Evolutionary conservation across 2,888 invertebrate genomes (phyloP), one percentile per base, ranked within the genome.

Genomic region (Hecatera dysodea): DNA sequence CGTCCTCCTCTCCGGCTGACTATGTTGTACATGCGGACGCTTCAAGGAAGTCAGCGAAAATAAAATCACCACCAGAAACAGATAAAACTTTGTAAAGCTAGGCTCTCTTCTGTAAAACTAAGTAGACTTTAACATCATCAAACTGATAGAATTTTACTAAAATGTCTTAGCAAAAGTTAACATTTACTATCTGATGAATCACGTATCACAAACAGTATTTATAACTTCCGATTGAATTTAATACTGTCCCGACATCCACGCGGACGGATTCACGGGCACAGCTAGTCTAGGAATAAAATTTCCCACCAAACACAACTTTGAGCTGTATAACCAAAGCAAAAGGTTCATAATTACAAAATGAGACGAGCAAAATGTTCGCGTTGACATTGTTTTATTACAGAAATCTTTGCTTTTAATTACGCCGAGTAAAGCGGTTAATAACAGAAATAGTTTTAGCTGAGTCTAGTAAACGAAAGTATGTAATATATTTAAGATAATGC

Each of bases 331-430:
- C 70, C 50, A 19, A n/a, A 8, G 1, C 1, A 33, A 12, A 78
- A 44, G 53, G 55, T 65, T 62, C n/a, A 70, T 1, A 66, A 44
- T 68, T 15, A 42, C 29, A 60, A 56, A 70, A 39, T 33, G 27
- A 4, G 9, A 12, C 7, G 27, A 24, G 22, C 48, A 46, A 62
- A 74, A 78, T 66, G 67, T 72, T 65, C 48, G 59, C 78, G 67
- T 67, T 79, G 78, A 79, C 78, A 79, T 55, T 79, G 75, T 75
- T 79, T 79, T 79, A 79, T 75, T 79, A 67, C 79, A 72, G 72
- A 75, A 67, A 79, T 75, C 72, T 79, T 75, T 60, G 75, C 67
- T 68, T 79, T 79, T 79, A 79, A 79, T 79, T 79, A 79, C 78
- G 50, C 52, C 53, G 67, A 33, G 67, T 63, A 72, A 53, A 68